phyloP scores from a whole-genome alignment of 2,113 vertebrate species.

The Zapus hudsonius region DNA sequence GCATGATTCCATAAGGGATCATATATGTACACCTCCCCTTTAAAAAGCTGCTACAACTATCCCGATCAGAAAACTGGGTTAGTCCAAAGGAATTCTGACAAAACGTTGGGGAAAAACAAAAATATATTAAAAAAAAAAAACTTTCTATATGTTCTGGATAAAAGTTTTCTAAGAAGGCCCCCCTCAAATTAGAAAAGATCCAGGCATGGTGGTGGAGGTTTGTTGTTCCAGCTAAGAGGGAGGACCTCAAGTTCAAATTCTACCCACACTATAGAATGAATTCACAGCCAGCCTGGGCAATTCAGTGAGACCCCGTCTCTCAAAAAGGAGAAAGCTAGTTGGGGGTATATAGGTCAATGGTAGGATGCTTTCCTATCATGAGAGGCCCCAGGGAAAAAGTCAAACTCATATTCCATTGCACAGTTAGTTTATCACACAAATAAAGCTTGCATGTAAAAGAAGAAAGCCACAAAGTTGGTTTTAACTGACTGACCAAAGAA shows the following conservation, averaged over 20 bases:
- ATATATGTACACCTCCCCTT: not conserved
- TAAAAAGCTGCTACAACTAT: not conserved
- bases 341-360: rapidly evolving
- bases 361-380: not conserved
- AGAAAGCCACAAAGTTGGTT: not conserved
- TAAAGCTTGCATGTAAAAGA: not conserved
- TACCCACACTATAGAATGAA: not conserved
- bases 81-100: not conserved
- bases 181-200: not conserved
- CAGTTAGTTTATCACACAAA: conserved; percentile 14
- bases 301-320: not conserved
- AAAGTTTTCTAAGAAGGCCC: conserved; percentile 14
- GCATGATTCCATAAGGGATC: not conserved
- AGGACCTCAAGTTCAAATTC: not conserved
- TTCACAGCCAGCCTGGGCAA: not conserved
- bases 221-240: not conserved
- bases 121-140: not conserved
- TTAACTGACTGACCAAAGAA: conserved; percentile 38
- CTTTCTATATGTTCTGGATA: not conserved
- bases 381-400: not conserved
- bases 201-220: not conserved
- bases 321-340: not conserved
- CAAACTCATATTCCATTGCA: not conserved
- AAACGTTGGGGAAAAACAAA: not conserved
- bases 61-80: not conserved